phyloP scores from a whole-genome alignment of 2,113 vertebrate species.

The Crotalus horridus region DNA sequence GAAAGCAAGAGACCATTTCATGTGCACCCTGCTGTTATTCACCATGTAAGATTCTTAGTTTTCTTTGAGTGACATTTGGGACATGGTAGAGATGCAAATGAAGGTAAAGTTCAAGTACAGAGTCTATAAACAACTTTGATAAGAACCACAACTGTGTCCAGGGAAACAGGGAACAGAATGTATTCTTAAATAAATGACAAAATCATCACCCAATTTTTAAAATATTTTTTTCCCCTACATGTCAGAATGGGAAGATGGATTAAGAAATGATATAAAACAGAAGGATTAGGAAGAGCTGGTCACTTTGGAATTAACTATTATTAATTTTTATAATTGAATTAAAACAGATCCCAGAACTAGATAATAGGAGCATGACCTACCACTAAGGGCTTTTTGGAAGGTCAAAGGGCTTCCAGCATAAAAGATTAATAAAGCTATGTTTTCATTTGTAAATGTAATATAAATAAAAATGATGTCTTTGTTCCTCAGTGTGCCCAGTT shows the following conservation, averaged over 20 bases:
- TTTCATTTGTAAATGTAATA: conserved; percentile 39
- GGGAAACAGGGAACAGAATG: conserved; percentile 21
- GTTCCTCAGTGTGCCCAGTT: neutral
- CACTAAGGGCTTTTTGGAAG: conserved; percentile 66
- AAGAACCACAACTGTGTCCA: conserved; percentile 21
- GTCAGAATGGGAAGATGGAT: conserved; percentile 49
- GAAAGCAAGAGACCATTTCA: neutral
- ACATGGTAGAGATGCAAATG: neutral
- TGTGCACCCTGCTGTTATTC: conserved; percentile 7
- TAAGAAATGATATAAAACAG: conserved; percentile 49
- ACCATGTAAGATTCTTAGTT: conserved; percentile 20
- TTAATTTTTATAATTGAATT: conserved; percentile 77
- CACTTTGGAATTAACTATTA: conserved; percentile 66
- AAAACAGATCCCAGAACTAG: conserved; percentile 69
- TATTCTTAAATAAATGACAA: conserved; percentile 24
- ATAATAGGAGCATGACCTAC: conserved; percentile 73
- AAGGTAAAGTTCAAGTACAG: conserved; percentile 27
- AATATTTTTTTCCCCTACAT: neutral
- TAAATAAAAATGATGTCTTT: conserved; percentile 9
- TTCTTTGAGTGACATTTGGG: conserved; percentile 44
- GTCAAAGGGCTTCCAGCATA: conserved; percentile 61
- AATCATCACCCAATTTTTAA: conserved; percentile 37
- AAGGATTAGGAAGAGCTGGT: conserved; percentile 48
- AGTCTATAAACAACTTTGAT: neutral
- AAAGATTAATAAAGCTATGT: conserved; percentile 53